Percentiles rank a stretch among this genome's conserved stretches.
Conservation (phyloP, 2,888 invertebrate species). For the Empis livida region DNA sequence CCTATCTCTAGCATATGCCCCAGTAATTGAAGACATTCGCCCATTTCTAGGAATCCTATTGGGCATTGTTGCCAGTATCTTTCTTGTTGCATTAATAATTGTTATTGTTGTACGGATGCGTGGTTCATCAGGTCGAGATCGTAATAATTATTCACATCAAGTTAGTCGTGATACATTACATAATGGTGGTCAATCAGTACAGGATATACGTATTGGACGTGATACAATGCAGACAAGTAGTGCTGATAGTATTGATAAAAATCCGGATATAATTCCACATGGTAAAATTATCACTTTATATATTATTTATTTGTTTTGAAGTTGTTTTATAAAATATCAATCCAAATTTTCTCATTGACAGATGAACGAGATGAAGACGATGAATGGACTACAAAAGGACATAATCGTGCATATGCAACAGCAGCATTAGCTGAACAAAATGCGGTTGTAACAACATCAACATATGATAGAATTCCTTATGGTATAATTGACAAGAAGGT, state of each 20-base stretch:
- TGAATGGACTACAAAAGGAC: constrained; percentile 34
- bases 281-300: constrained; percentile 17
- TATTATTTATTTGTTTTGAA: too few species aligned
- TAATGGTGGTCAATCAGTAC: constrained; percentile 32
- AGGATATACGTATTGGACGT: constrained; percentile 30
- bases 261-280: constrained; percentile 37
- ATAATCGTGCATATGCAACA: constrained; percentile 33
- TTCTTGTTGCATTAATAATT: constrained; percentile 39
- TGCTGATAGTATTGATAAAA: constrained; percentile 36
- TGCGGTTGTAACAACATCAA: constrained; percentile 28
- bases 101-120: constrained; percentile 41
- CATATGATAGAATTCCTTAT: constrained; percentile 33
- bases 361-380: constrained; percentile 36
- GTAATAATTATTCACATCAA: constrained; percentile 34
- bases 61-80: constrained; percentile 40
- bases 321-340: too few species aligned
- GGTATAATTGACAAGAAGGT: constrained; percentile 30
- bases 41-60: constrained; percentile 41
- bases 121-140: constrained; percentile 34
- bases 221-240: constrained; percentile 33
- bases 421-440: constrained; percentile 36
- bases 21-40: constrained; percentile 40
- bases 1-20: constrained; percentile 34
- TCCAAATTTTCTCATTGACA: constrained; percentile 11
- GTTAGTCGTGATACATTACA: constrained; percentile 28